Evolutionary conservation across 2,797 vertebrate genomes (phyloP), one percentile per base, ranked within the genome.

Genomic region (Poecilia wingei): DNA sequence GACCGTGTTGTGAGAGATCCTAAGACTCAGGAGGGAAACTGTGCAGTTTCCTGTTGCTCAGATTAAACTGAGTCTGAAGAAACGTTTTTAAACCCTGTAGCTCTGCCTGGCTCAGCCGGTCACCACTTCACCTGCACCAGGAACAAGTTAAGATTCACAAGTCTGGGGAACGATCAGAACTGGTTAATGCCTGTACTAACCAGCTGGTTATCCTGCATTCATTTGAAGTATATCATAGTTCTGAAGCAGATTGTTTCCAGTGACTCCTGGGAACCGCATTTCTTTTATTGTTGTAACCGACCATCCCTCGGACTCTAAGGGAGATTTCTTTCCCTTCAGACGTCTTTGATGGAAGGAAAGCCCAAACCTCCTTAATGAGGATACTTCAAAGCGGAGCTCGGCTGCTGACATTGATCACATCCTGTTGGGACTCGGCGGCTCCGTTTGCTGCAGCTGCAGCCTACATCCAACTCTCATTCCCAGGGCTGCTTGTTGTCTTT

Each of bases 1-100:
- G 97, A 90, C 98, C 98, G 72, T 98, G 98, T 74, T 98, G 98
- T 75, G 98, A 99, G 94, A 96, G 98, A 86, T 97, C 97, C 89
- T 99, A 98, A 96, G 90, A 88, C 79, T 95, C 53, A 0, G 25
- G 7, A n/a, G 25, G 55, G 55, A 13, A 76, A 41, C 55, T 36
- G 10, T 28, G 14, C 55, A 31, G 43, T 82, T 84, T 78, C 71
- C 79, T 55, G 68, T 70, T 6, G 79, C 77, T 82, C 74, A 76
- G 81, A 82, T 79, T 86, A 64, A 76, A 75, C 59, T 33, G 68
- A 77, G 75, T 59, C 68, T 41, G 55, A 69, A 66, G 81, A 87
- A 64, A 1, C 22, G 0, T 84, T 84, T 80, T 43, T 74, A 57
- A 4, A 47, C 31, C 28, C 76, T 79, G 75, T 72, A 41, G 82